These are phyloP conservation scores for Drymodes brunneopygia DNA, from an alignment of 2,113 vertebrate species.

Conservation along the genomic window DNA sequence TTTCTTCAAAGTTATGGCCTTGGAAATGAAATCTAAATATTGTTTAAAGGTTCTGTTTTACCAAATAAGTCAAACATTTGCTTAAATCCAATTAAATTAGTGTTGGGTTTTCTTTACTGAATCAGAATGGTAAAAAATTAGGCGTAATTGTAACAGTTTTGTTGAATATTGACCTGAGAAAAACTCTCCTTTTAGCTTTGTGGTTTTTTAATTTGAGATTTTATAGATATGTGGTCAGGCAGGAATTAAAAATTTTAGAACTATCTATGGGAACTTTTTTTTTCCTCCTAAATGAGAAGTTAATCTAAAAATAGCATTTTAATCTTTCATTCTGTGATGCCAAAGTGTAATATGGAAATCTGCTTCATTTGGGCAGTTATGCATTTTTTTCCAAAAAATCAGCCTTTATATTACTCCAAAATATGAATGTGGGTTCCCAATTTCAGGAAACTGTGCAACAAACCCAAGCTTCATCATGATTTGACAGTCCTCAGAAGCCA, in stretches of 20 bases:
- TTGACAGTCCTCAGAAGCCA: neutral
- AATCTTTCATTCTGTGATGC: neutral
- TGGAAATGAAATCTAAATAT: neutral
- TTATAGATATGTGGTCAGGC: fast-evolving
- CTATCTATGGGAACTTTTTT: neutral
- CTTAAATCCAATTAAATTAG: neutral
- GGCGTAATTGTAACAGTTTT: neutral
- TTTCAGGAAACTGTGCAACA: neutral
- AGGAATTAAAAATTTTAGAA: neutral
- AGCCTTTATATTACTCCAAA: neutral
- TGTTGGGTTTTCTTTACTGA: neutral
- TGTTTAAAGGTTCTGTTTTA: neutral
- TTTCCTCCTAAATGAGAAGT: neutral
- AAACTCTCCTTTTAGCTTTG: neutral
- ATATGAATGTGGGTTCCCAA: neutral
- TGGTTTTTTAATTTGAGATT: neutral
- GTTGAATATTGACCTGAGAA: neutral
- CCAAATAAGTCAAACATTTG: neutral
- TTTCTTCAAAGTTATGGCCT: neutral
- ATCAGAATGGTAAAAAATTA: neutral
- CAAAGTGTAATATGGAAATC: neutral
- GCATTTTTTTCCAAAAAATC: fast-evolving
- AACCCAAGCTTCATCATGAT: neutral
- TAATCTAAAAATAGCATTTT: neutral
- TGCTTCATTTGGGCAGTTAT: neutral